Conservation (phyloP, 2,888 invertebrate genomes). For the Odontothrips loti region DNA sequence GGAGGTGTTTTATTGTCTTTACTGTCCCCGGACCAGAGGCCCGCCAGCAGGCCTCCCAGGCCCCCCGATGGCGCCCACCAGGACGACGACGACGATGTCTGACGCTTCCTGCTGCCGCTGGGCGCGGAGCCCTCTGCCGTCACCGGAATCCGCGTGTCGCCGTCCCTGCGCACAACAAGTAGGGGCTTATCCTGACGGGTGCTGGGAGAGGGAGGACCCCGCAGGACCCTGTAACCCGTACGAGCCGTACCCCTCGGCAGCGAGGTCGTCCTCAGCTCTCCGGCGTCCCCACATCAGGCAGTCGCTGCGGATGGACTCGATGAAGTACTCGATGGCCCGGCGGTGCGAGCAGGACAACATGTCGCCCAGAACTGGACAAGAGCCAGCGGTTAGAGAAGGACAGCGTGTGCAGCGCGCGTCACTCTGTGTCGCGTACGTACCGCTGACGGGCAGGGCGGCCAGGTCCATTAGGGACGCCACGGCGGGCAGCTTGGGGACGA, state of each 20-base stretch:
- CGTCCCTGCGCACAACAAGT: background rate
- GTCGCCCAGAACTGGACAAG: constrained; percentile 40
- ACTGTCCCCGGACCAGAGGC: background rate
- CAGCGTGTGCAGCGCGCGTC: background rate
- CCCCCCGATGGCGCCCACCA: background rate
- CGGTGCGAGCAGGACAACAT: constrained; percentile 61
- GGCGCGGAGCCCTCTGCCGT: background rate
- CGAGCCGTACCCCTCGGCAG: background rate
- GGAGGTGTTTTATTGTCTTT: background rate
- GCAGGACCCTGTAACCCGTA: no score
- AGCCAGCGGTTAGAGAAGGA: background rate
- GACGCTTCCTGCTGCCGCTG: no score
- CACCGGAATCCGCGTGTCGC: background rate
- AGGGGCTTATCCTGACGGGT: no score
- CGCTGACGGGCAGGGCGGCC: constrained; percentile 17
- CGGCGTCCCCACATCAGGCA: constrained; percentile 54
- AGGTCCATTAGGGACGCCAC: constrained; percentile 8
- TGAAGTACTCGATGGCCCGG: constrained; percentile 56
- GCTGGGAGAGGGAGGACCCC: no score
- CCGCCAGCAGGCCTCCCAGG: background rate
- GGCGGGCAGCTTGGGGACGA: constrained; percentile 39
- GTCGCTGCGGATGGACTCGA: constrained; percentile 52
- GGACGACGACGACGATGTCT: background rate
- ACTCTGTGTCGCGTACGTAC: background rate
- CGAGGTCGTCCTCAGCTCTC: background rate